Base-by-base conservation (phyloP, 2,797 vertebrate genomes). In the Lophura swinhoii region DNA sequence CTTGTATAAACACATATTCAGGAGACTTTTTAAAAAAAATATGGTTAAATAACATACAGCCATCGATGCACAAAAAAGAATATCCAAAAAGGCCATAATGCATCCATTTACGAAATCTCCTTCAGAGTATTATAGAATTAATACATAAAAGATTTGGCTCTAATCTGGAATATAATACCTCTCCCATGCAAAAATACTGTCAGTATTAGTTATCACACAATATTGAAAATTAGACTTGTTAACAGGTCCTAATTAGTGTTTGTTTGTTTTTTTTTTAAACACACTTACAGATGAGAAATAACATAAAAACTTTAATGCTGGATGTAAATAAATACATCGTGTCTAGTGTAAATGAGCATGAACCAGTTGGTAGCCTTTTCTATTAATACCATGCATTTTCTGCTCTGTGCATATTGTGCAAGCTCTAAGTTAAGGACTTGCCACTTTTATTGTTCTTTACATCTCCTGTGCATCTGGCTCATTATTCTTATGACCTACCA, bases 401-500 rank as follows among this genome's bases (percentile, higher is more conserved):
- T 89, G n/a, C 12, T 81, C 33, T 88, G 60, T 79, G 24, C 16
- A 11, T 37, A 23, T 58, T 86, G 14, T 60, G 21, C 60, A 63
- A 92, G 21, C 9, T 90, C 39, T 49, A 60, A 70, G 16, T 83
- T 66, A 67, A 14, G 18, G 37, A 64, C 21, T 70, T 81, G 48
- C 24, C 85, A 67, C 15, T 81, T 85, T 14, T 14, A 64, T 72
- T 81, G 49, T 41, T 77, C 44, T 93, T 86, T 79, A 75, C 58
- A 51, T 76, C 79, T 87, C 33, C 77, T 72, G 20, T 82, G 51
- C 43, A 74, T 67, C 55, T 87, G 60, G 14, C n/a, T 74, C 43
- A 59, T 91, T 88, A 51, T 88, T 92, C 62, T 73, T 31, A 64
- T 63, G 44, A 94, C 66, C 56, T 78, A 53, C 49, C 73, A 80